A percentile compares a stretch with the other conserved stretches of the same genome.
Evolutionary conservation across 2,888 invertebrate species (phyloP).

Genomic region (Agrilus mali): DNA sequence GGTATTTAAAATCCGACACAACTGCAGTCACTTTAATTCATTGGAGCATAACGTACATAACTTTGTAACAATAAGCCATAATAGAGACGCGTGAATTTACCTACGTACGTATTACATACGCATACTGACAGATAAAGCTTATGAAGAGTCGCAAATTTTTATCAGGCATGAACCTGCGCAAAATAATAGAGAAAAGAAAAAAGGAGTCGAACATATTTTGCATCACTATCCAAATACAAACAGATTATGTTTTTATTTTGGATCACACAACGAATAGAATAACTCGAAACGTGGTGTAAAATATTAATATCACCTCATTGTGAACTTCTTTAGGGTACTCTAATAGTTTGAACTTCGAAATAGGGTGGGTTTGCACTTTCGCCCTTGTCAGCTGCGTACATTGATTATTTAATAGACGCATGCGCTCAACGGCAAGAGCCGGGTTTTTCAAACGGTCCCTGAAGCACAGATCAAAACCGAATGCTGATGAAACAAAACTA

Average conservation of each 20-base stretch:
- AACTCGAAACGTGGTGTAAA: not conserved
- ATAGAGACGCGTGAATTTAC: no score
- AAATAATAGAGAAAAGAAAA: no score
- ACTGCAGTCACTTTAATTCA: no score
- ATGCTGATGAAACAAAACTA: not conserved
- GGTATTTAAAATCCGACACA: no score
- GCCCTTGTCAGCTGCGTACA: constrained; percentile 14
- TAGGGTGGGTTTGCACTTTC: constrained; percentile 24
- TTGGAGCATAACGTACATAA: no score
- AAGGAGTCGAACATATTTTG: no score
- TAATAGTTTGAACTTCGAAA: constrained; percentile 19
- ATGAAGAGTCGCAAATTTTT: no score
- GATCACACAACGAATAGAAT: not conserved
- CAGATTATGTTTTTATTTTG: not conserved
- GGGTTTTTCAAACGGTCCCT: constrained; percentile 9
- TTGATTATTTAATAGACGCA: constrained; percentile 14
- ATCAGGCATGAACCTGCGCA: no score
- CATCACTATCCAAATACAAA: no score
- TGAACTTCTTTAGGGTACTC: constrained; percentile 12
- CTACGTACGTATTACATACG: no score
- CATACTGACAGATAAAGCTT: no score
- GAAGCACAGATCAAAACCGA: not conserved
- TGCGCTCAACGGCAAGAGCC: constrained; percentile 10
- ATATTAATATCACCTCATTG: not conserved
- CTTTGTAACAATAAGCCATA: no score